phyloP scores from a whole-genome alignment of 1,140 invertebrate genomes.

The Antheraea mylitta region DNA sequence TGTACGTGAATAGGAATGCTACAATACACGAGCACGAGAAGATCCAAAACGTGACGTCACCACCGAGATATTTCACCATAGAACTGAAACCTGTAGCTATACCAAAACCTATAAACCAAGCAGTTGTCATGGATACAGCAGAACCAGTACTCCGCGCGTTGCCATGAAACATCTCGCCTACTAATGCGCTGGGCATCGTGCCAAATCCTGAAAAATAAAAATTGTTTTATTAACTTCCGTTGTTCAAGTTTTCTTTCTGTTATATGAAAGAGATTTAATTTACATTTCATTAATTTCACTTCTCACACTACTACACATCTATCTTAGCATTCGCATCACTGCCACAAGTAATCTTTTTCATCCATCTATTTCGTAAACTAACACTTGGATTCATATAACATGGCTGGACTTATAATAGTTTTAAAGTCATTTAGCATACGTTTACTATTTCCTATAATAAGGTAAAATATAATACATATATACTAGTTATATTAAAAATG shows the following conservation, averaged over 20 bases:
- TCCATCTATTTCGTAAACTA: no score
- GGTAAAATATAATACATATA: no score
- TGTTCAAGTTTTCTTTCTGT: no score
- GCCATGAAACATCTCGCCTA: background rate
- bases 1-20: slow-evolving; percentile 80
- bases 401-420: no score
- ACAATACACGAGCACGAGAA: slow-evolving; percentile 85
- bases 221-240: background rate
- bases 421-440: no score
- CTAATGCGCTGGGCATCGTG: slow-evolving; percentile 77
- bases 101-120: slow-evolving; percentile 87
- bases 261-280: no score
- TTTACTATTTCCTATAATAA: no score
- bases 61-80: slow-evolving; percentile 80
- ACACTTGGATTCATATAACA: no score
- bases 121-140: slow-evolving; percentile 82
- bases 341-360: no score
- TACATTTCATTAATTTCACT: no score
- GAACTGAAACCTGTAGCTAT: slow-evolving; percentile 85
- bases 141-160: slow-evolving; percentile 83
- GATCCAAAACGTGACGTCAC: slow-evolving; percentile 87
- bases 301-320: no score
- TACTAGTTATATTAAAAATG: background rate
- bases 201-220: slow-evolving; percentile 71
- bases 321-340: no score